Conservation (phyloP, 2,113 vertebrate genomes). For the Paraplagusia blochii region DNA sequence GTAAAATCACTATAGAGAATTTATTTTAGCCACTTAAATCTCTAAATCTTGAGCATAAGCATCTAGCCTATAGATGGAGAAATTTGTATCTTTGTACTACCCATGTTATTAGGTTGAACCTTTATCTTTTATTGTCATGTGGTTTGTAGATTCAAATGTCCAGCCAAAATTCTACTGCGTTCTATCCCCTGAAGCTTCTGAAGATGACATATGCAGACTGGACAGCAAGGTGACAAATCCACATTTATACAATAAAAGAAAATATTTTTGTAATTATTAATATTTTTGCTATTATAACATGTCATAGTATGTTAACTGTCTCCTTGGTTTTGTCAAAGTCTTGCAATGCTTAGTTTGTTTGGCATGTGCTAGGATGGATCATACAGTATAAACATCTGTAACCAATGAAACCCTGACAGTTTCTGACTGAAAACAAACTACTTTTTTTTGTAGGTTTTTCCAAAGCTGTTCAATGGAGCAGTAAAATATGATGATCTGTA, state of each 20-base stretch:
- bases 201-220: conserved; percentile 89
- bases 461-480: conserved; percentile 85
- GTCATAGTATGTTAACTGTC: too few species aligned
- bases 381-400: not conserved
- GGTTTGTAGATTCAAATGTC: conserved; percentile 78
- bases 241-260: not conserved
- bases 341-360: too few species aligned
- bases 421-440: not conserved
- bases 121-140: conserved; percentile 11
- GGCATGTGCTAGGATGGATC: too few species aligned
- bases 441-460: conserved; percentile 80
- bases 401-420: not conserved
- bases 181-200: conserved; percentile 90
- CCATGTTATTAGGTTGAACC: not conserved
- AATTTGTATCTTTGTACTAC: too few species aligned
- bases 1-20: conserved; percentile 62
- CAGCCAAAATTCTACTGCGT: conserved; percentile 96
- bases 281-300: not conserved
- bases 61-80: too few species aligned
- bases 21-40: not conserved
- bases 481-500: conserved; percentile 91
- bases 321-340: too few species aligned
- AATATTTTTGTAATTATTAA: not conserved
- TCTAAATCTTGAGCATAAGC: too few species aligned
- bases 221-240: conserved; percentile 80